A percentile compares a stretch with the other conserved stretches of the same genome.
phyloP scores from a whole-genome alignment of 2,113 vertebrate genomes.

The Forbesichthys agassizii region DNA sequence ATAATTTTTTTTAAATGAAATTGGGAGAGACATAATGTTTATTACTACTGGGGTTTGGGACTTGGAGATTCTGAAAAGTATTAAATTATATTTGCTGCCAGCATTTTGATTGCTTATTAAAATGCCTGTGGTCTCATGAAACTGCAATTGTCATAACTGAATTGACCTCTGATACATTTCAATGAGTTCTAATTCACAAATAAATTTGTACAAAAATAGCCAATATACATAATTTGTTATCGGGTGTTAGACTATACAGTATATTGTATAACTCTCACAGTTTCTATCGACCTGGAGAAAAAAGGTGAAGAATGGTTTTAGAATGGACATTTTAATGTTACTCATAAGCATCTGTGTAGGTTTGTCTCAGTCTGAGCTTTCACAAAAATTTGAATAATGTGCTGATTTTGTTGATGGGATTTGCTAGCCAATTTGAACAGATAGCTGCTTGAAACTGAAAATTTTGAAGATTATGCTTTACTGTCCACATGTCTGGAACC shows the following conservation, averaged over 20 bases:
- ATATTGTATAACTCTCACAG: constrained; percentile 15
- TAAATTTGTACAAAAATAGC: constrained; percentile 1
- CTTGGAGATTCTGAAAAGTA: constrained; percentile 29
- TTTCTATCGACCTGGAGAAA: constrained; percentile 24
- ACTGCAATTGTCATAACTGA: constrained; percentile 22
- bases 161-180: constrained; percentile 18
- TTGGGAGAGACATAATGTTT: constrained; percentile 32
- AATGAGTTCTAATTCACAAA: constrained; percentile 28
- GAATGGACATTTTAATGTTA: neutral
- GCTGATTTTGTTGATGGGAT: too few species aligned
- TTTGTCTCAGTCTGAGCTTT: neutral
- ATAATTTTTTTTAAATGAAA: constrained; percentile 31
- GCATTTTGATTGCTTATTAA: constrained; percentile 44
- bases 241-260: constrained; percentile 3
- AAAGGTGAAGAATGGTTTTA: constrained; percentile 13
- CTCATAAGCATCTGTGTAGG: neutral
- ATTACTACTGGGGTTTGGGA: constrained; percentile 46
- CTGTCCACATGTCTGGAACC: neutral
- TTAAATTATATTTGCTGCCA: constrained; percentile 51
- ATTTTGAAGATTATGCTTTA: neutral
- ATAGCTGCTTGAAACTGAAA: too few species aligned
- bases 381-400: neutral
- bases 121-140: constrained; percentile 34
- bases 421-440: too few species aligned
- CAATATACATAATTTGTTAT: constrained; percentile 21